phyloP scores from a whole-genome alignment of 2,113 vertebrate species.

The Ceyx cyanopectus region DNA sequence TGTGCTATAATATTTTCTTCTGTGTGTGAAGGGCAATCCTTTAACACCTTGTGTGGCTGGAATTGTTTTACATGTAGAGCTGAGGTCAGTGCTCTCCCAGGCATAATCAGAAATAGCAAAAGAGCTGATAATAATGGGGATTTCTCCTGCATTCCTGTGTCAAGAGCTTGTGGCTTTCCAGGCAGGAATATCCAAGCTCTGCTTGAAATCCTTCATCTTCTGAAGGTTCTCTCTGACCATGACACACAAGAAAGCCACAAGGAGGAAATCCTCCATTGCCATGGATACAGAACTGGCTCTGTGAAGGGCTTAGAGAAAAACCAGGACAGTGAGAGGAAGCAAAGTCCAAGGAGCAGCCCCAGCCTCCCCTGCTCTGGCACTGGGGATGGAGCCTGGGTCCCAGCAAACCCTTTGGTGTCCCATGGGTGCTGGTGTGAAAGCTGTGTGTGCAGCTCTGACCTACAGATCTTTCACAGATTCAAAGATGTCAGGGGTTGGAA shows the following conservation, averaged over 20 bases:
- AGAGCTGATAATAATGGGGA: background rate
- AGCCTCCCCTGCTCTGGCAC: rapidly evolving
- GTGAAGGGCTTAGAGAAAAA: background rate
- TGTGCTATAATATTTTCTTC: background rate
- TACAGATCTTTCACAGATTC: background rate
- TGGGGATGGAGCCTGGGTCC: background rate
- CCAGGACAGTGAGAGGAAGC: background rate
- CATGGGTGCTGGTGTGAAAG: rapidly evolving
- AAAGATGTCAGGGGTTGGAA: no score
- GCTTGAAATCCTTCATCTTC: background rate
- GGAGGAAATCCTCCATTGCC: background rate
- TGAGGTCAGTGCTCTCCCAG: background rate
- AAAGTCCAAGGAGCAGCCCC: background rate
- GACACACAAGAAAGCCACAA: background rate
- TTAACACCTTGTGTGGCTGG: background rate
- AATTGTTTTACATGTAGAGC: background rate
- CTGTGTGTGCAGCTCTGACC: background rate
- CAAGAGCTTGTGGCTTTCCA: background rate
- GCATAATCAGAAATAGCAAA: background rate
- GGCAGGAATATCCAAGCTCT: background rate
- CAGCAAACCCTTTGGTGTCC: background rate
- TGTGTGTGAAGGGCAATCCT: background rate
- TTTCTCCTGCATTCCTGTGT: background rate
- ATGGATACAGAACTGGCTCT: background rate
- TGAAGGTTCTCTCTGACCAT: background rate